phyloP scores from a whole-genome alignment of 2,797 vertebrate genomes.

The Channallabes apus region DNA sequence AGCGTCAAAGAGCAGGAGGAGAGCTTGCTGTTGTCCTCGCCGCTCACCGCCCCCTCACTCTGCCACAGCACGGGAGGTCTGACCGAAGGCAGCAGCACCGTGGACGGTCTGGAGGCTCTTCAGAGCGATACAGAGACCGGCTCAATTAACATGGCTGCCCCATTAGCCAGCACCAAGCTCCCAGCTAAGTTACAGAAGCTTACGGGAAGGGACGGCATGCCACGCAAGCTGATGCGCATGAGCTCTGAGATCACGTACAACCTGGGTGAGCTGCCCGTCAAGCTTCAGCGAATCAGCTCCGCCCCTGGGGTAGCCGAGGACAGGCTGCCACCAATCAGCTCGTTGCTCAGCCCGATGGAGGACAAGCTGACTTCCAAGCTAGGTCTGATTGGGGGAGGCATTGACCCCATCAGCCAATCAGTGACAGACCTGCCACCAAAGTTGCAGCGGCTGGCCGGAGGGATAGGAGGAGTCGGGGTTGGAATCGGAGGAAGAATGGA shows the following conservation, averaged over 20 bases:
- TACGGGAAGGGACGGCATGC: constrained; percentile 77
- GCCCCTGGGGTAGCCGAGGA: constrained; percentile 97
- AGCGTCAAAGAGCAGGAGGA: constrained; percentile 98
- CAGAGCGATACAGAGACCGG: constrained; percentile 85
- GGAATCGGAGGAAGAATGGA: constrained; percentile 81
- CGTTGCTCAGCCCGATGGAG: constrained; percentile 75
- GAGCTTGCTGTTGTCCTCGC: constrained; percentile 95
- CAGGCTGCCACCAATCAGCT: constrained; percentile 69
- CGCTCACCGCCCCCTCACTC: constrained; percentile 93
- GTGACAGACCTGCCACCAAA: constrained; percentile 97
- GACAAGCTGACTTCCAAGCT: constrained; percentile 78
- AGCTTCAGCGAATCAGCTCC: constrained; percentile 98
- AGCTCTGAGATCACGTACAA: constrained; percentile 99
- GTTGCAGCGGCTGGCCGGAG: constrained; percentile 92
- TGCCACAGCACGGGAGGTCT: constrained; percentile 86
- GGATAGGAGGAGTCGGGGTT: constrained; percentile 73
- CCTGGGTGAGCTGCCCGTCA: constrained; percentile 96
- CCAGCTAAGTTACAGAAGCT: constrained; percentile 98
- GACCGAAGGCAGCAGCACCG: constrained; percentile 75
- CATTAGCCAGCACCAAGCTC: constrained; percentile 79
- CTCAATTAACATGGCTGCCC: constrained; percentile 51
- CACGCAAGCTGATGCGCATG: constrained; percentile 96
- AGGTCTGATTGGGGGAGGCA: constrained; percentile 60
- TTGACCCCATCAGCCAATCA: constrained; percentile 94
- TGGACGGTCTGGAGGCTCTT: constrained; percentile 87